These are phyloP conservation scores for Hydrotaea cyrtoneurina DNA, from an alignment of 2,888 invertebrate species.

Conservation along the genomic window DNA sequence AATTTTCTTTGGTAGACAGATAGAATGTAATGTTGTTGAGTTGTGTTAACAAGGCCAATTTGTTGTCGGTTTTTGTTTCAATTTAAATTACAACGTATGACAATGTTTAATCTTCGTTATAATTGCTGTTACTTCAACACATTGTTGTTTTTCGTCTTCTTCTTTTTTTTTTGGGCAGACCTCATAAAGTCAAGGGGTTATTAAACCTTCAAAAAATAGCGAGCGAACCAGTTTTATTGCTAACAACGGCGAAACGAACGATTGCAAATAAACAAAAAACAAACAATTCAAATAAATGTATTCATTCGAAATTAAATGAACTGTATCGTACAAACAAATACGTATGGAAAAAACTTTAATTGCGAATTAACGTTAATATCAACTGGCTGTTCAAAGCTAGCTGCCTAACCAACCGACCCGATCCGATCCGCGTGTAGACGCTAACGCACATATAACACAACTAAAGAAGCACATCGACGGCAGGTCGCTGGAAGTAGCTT, in stretches of 20 bases:
- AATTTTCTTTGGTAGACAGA: background rate
- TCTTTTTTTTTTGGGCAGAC: background rate
- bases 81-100: slow-evolving; percentile 10
- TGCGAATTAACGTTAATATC: slow-evolving; percentile 19
- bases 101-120: background rate
- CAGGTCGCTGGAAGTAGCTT: slow-evolving; percentile 53
- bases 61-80: slow-evolving; percentile 28
- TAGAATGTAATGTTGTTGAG: background rate
- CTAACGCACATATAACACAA: slow-evolving; percentile 65
- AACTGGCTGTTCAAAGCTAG: slow-evolving; percentile 34
- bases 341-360: background rate
- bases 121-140: slow-evolving; percentile 5
- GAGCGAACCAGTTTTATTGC: slow-evolving; percentile 22
- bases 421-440: slow-evolving; percentile 54
- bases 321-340: background rate
- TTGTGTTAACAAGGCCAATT: background rate
- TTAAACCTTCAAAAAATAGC: background rate
- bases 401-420: slow-evolving; percentile 37
- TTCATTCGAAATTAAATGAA: slow-evolving; percentile 2
- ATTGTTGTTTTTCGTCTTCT: background rate
- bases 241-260: background rate
- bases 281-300: slow-evolving; percentile 8
- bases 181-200: slow-evolving; percentile 1
- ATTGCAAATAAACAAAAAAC: no score
- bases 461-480: slow-evolving; percentile 47